Evolutionary conservation across 2,888 invertebrate genomes (phyloP).

Genomic region (Euspilapteryx auroguttella): DNA sequence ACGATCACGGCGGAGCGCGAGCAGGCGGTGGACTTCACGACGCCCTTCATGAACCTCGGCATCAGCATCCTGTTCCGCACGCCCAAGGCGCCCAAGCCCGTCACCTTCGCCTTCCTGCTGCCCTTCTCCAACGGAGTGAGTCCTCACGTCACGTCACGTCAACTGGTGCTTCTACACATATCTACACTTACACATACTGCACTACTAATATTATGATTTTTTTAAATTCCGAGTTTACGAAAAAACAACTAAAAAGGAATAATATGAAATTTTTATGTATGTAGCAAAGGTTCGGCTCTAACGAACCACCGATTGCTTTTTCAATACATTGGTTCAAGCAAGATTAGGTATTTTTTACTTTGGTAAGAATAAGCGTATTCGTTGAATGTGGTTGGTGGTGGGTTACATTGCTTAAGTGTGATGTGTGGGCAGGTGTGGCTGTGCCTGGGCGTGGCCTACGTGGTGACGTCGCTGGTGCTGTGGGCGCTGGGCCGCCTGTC

Average conservation of each 20-base stretch:
- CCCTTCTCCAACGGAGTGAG: constrained; percentile 75
- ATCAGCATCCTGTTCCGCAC: constrained; percentile 88
- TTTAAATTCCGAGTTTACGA: too few species aligned
- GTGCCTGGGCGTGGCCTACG: constrained; percentile 80
- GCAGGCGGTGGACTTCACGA: constrained; percentile 89
- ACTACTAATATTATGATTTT: too few species aligned
- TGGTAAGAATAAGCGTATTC: too few species aligned
- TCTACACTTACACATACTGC: too few species aligned
- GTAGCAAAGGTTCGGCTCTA: too few species aligned
- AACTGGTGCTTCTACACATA: neutral
- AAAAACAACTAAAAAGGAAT: too few species aligned
- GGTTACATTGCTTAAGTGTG: neutral
- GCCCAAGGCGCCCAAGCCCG: constrained; percentile 80
- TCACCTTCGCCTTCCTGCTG: constrained; percentile 87
- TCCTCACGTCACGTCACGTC: neutral
- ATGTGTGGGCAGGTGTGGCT: constrained; percentile 71
- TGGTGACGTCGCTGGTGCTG: constrained; percentile 77
- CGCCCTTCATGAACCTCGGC: constrained; percentile 94
- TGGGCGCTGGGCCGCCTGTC: constrained; percentile 80
- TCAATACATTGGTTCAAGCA: too few species aligned
- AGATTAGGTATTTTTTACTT: too few species aligned
- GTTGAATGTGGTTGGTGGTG: neutral
- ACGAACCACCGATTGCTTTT: too few species aligned
- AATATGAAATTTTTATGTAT: too few species aligned
- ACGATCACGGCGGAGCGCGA: constrained; percentile 89